A percentile compares a stretch with the other conserved stretches of the same genome.
phyloP scores from a whole-genome alignment of 2,888 invertebrate species.

The Tipula confusa region DNA sequence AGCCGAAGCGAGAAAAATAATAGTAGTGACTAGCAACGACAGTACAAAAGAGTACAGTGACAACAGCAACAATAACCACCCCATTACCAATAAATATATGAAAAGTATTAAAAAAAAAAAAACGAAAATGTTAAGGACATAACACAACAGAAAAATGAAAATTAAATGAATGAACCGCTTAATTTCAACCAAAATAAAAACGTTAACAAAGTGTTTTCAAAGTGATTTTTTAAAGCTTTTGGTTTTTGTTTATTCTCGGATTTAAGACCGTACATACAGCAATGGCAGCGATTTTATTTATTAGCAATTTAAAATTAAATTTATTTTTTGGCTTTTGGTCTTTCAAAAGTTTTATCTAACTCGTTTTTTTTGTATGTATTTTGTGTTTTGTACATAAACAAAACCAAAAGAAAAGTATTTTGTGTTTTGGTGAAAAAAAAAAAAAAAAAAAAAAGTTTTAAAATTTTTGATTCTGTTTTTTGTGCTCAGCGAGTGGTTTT shows the following conservation, averaged over 20 bases:
- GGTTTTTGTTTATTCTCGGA: not conserved
- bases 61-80: not conserved
- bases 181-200: not conserved
- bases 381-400: no score
- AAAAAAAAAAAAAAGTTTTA: no score
- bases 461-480: no score
- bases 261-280: not conserved
- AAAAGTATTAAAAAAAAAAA: not conserved
- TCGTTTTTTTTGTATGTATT: not conserved
- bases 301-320: not conserved
- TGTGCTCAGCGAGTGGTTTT: no score
- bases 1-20: no score
- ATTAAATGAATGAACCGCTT: not conserved
- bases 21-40: not conserved
- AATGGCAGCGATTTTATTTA: not conserved
- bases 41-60: not conserved
- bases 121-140: not conserved
- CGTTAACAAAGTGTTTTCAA: conserved; percentile 20
- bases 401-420: no score
- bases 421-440: no score
- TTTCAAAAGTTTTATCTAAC: not conserved
- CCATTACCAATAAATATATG: not conserved
- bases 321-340: not conserved
- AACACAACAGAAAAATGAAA: not conserved
- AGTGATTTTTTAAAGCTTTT: not conserved